Evolutionary conservation across 2,797 vertebrate genomes (phyloP), one percentile per base, ranked within the genome.

Genomic region (Chloroceryle inda): DNA sequence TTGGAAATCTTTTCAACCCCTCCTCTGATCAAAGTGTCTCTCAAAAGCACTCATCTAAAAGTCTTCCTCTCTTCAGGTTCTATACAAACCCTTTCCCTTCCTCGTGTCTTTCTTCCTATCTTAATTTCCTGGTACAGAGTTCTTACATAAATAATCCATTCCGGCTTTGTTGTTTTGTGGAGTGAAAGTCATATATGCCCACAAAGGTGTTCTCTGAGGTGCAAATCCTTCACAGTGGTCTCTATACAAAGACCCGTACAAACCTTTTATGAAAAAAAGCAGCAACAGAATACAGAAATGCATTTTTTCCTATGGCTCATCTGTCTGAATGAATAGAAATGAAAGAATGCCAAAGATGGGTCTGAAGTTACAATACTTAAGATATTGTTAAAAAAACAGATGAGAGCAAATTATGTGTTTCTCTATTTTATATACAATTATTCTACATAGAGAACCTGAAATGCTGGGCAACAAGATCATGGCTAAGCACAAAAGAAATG

Each of bases 251-350:
- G 72, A 56, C 16, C 62, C 52, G 31, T 40, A 47, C 13, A 91
- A 85, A 88, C 35, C 16, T 58, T 80, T 87, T 80, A 49, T 49
- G 47, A 69, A 88, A 91, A 91, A 93, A 88, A 82, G 13, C 31
- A 66, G 16, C 27, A 63, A 19, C 29, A 67, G 66, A 85, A 72
- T 47, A 63, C 37, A 91, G 81, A 85, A 89, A 63, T 31, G 20
- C 52, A 14, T 1, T 67, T 47, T 67, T 81, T 42, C 35, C 29
- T 72, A 8, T 58, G 18, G 11, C 19, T 76, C 59, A 89, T 50
- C 24, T 29, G 91, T 91, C 31, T 45, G 53, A 53, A 27, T 64
- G 56, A 85, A 71, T 8, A 91, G 49, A 83, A 95, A 78, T 7
- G 26, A 78, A 94, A 88, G 37, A 95, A 91, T 40, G 20, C 37